Evolutionary conservation across 2,113 vertebrate species (phyloP), one percentile per base, ranked within the genome.

Genomic region (Passer domesticus): DNA sequence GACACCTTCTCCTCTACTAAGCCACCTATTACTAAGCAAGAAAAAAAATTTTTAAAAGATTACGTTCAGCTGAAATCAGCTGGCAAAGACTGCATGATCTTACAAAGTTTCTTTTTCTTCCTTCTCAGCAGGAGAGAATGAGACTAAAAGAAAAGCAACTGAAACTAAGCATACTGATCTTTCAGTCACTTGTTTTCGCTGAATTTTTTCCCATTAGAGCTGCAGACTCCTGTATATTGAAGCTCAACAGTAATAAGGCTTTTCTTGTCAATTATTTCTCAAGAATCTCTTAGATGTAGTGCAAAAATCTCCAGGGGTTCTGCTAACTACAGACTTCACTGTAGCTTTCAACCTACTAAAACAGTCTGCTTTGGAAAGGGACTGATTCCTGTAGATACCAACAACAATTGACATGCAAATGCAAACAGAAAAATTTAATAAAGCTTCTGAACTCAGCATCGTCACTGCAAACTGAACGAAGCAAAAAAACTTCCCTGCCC

Each of bases 261-360:
- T 87, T 92, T 75, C 90, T 75, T 68, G 64, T 75, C 86, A 83
- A 70, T 72, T 90, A 78, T 56, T 86, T 93, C 80, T 67, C 58
- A 83, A 67, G 53, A 91, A 87, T 81, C 35, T 87, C 73, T 90
- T 44, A 37, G 28, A 92, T 55, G 50, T 31, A 74, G 43, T 21
- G 30, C 59, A 90, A 80, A 90, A 83, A 80, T 49, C 68, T 75
- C 55, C 80, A 93, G 64, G 66, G 47, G 47, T 46, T 89, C 80
- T 87, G 83, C 60, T 74, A 64, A 74, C 80, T 70, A 85, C 31
- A 50, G 72, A 86, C 19, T 90, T 87, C 44, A 28, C 37, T 63
- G 46, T 8, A 67, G 86, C 70, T 89, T 90, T 94, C 64, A 90
- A 49, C 35, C 28, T 56, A 35, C 41, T 78, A 25, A 78, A 95